Evolutionary conservation across 2,888 invertebrate species (phyloP).

Genomic region (Lissonota sp.): DNA sequence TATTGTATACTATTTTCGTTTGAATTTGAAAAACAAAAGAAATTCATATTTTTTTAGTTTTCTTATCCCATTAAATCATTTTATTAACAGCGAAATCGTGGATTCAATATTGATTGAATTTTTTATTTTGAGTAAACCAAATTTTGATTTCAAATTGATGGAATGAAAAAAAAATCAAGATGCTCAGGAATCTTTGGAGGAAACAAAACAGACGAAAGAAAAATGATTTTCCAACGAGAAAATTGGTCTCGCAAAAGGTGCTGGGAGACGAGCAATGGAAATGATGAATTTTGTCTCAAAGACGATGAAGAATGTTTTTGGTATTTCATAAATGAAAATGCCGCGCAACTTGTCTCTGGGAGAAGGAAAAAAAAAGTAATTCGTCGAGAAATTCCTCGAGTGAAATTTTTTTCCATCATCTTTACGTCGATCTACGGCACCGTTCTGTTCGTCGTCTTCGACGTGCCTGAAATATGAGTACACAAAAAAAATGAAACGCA

Average conservation of each 20-base stretch:
- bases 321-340: slow-evolving; percentile 34
- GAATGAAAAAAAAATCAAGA: no score
- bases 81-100: no score
- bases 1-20: no score
- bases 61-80: no score
- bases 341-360: background rate
- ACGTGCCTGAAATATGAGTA: background rate
- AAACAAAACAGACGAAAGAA: no score
- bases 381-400: slow-evolving; percentile 5
- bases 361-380: background rate
- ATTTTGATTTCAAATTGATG: no score
- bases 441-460: background rate
- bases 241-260: no score
- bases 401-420: background rate
- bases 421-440: background rate
- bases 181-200: background rate
- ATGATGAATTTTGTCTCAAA: background rate
- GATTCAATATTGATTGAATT: no score
- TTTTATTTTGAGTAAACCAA: no score
- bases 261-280: background rate
- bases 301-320: slow-evolving; percentile 14
- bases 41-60: no score
- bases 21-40: no score
- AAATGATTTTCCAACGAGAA: no score
- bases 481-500: slow-evolving; percentile 21